Percentiles rank a stretch among this genome's conserved stretches.
phyloP scores from a whole-genome alignment of 2,113 vertebrate genomes.

The Bubo blakistoni region DNA sequence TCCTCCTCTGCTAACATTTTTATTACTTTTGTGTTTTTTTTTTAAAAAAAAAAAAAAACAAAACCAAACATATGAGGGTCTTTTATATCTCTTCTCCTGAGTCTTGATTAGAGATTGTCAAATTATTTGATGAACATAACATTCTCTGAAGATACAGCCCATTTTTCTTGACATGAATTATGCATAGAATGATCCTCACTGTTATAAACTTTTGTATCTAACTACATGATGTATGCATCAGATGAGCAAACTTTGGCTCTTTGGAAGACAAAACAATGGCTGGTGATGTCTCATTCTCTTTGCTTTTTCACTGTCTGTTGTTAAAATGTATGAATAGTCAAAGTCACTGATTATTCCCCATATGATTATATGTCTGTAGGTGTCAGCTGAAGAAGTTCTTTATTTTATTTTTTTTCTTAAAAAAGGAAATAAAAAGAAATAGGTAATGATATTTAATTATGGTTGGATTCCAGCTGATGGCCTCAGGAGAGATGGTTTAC shows the following conservation, averaged over 20 bases:
- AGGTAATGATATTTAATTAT: neutral
- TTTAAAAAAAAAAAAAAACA: neutral
- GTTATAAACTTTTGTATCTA: neutral
- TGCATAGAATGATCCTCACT: neutral
- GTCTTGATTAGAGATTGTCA: neutral
- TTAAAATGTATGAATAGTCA: neutral
- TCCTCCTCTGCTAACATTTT: neutral
- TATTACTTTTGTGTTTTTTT: neutral
- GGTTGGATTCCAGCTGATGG: neutral
- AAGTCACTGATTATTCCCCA: neutral
- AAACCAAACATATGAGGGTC: neutral
- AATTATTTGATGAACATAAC: neutral
- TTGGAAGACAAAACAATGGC: neutral
- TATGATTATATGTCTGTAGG: neutral
- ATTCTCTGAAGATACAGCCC: neutral
- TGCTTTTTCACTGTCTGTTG: neutral
- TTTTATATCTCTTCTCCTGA: neutral
- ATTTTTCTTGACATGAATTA: neutral
- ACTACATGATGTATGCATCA: neutral
- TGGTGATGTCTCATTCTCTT: neutral
- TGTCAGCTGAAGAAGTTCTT: neutral
- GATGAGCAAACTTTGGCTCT: neutral
- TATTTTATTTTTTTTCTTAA: rapidly evolving
- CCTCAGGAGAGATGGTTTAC: neutral
- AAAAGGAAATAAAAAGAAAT: neutral